A percentile compares a stretch with the other conserved stretches of the same genome.
Evolutionary conservation across 2,113 vertebrate genomes (phyloP).

Genomic region (Sardina pilchardus): DNA sequence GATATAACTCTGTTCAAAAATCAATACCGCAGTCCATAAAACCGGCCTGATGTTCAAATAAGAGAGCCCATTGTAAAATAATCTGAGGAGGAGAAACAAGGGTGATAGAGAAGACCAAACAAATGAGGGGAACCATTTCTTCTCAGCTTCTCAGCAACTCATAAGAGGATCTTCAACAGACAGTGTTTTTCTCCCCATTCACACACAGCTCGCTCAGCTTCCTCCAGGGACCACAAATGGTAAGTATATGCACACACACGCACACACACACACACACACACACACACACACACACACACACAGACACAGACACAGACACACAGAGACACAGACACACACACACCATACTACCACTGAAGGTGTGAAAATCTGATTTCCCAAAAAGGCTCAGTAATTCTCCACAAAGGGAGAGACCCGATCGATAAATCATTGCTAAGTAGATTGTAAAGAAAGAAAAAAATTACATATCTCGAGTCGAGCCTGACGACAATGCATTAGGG

Average conservation of each 20-base stretch:
- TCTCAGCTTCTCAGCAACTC: not conserved
- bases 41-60: conserved; percentile 5
- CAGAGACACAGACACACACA: conserved; percentile 20
- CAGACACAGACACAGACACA: not conserved
- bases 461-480: conserved; percentile 78
- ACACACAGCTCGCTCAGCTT: not conserved
- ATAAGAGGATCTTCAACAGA: not conserved
- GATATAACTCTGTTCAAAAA: conserved; percentile 18
- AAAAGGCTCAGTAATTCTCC: conserved; percentile 99
- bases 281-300: conserved; percentile 62
- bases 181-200: not conserved
- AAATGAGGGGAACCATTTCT: not conserved
- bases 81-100: conserved; percentile 4
- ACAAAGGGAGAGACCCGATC: conserved; percentile 90
- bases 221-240: not conserved
- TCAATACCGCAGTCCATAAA: conserved; percentile 15
- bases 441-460: conserved; percentile 85
- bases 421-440: conserved; percentile 99
- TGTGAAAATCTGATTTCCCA: conserved; percentile 99
- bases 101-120: not conserved
- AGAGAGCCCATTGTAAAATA: not conserved
- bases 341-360: conserved; percentile 79
- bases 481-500: conserved; percentile 92
- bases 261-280: conserved; percentile 18
- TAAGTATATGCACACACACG: conserved; percentile 13